Percentiles rank a stretch among this genome's conserved stretches.
These are phyloP conservation scores for Sinocyclocheilus anophthalmus DNA, from an alignment of 2,113 vertebrate species.

Conservation along the genomic window DNA sequence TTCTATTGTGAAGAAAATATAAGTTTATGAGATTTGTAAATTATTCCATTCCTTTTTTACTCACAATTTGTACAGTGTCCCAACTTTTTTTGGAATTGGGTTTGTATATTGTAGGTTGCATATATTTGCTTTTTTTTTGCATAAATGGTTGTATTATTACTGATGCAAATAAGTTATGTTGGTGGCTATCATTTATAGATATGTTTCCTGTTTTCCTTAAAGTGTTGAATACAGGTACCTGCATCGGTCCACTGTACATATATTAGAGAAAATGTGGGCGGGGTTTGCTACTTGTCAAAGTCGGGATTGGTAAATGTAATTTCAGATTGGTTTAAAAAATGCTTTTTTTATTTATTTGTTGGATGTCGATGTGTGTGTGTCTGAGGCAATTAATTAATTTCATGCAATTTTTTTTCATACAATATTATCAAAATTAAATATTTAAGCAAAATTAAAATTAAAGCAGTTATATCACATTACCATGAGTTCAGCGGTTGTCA, in stretches of 20 bases:
- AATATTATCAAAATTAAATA: too few relatives aligned
- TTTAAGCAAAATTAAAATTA: too few relatives aligned
- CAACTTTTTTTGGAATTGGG: too few relatives aligned
- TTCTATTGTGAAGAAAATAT: too few relatives aligned
- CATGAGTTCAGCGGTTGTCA: neutral
- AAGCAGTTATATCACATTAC: neutral
- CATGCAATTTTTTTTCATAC: neutral
- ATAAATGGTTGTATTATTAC: neutral
- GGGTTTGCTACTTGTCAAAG: slow-evolving; percentile 1
- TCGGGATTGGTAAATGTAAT: neutral
- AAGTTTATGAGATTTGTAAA: too few relatives aligned
- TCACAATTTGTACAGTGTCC: too few relatives aligned
- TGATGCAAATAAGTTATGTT: neutral
- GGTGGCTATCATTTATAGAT: neutral
- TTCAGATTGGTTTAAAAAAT: neutral
- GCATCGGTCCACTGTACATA: neutral
- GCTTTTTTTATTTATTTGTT: too few relatives aligned
- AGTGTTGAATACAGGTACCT: neutral
- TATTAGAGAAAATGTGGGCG: slow-evolving; percentile 27
- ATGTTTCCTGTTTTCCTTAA: neutral
- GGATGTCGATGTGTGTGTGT: neutral
- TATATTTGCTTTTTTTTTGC: neutral
- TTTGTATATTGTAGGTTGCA: too few relatives aligned
- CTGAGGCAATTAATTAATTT: neutral
- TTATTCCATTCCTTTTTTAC: too few relatives aligned